Evolutionary conservation across 2,797 vertebrate genomes (phyloP), one percentile per base, ranked within the genome.

Genomic region (Pseudochaenichthys georgianus): DNA sequence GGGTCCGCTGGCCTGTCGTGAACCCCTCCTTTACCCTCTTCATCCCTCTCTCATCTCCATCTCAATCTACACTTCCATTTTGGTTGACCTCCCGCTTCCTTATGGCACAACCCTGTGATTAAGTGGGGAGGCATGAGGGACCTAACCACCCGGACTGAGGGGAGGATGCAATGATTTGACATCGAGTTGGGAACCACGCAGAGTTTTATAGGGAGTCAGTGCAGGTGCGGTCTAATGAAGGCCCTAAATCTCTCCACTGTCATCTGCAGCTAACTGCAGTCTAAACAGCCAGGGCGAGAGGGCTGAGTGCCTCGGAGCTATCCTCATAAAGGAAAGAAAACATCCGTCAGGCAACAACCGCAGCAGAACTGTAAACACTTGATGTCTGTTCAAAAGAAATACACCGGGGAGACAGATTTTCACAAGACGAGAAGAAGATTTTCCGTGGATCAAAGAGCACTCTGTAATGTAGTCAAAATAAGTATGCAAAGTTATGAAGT

Each of bases 151-250:
- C 83, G 73, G 72, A 48, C 52, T 31, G 81, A 88, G 63, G 78
- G 87, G 84, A 87, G 87, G 81, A 77, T 59, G 64, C 77, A 63
- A 54, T 8, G 73, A 66, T 80, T 68, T 83, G 86, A 89, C 77
- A 75, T 28, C 63, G 78, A 82, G 86, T 80, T 84, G 82, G 83
- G 86, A 89, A 82, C 80, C 86, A 77, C 72, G 81, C 75, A 63
- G 81, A 73, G 77, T 86, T 90, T 86, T 86, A 85, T 84, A 79
- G 85, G 78, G 85, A 91, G 87, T 79, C 73, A 70, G 76, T 83
- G 85, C 70, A 90, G 90, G 89, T 91, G 92, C 75, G 86, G 85
- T 78, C 69, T 90, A 85, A 92, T 92, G 88, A 93, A 91, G 89
- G 70, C 75, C 67, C 73, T 89, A 91, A 91, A 90, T 93, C 92